These are phyloP conservation scores for Tetragnatha versicolor DNA, from an alignment of 1,140 invertebrate genomes.

Conservation along the genomic window DNA sequence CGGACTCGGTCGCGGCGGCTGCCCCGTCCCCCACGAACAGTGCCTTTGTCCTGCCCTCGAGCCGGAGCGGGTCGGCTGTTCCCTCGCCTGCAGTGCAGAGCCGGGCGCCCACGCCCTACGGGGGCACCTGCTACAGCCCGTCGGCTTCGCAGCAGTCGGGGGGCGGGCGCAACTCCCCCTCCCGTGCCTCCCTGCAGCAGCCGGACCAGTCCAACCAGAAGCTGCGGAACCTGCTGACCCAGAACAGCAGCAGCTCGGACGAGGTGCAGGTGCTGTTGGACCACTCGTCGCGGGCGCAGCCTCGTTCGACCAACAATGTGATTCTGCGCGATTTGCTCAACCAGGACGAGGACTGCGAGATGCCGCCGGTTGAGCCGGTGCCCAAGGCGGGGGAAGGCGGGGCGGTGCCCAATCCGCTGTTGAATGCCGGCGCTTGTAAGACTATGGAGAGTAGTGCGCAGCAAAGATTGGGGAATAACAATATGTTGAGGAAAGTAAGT, in stretches of 20 bases:
- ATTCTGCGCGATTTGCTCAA: slow-evolving; percentile 57
- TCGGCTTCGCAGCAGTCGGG: slow-evolving; percentile 12
- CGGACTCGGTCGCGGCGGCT: slow-evolving; percentile 3
- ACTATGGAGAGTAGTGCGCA: slow-evolving; percentile 25
- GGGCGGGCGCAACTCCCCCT: slow-evolving; percentile 25
- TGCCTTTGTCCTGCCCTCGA: slow-evolving; percentile 43
- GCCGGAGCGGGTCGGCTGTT: slow-evolving; percentile 22
- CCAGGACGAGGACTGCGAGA: slow-evolving; percentile 46
- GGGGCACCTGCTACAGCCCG: slow-evolving; percentile 43
- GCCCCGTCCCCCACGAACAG: slow-evolving; percentile 35
- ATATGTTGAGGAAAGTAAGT: slow-evolving; percentile 49
- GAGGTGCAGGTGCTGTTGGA: slow-evolving; percentile 27
- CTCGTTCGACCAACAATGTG: slow-evolving; percentile 28
- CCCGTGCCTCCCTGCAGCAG: slow-evolving; percentile 21
- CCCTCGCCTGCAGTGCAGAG: slow-evolving; percentile 34
- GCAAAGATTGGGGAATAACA: slow-evolving; percentile 23
- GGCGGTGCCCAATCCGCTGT: slow-evolving; percentile 35
- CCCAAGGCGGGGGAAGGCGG: not conserved
- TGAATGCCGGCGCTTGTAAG: slow-evolving; percentile 33
- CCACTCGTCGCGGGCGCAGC: not conserved
- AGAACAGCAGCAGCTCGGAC: slow-evolving; percentile 34
- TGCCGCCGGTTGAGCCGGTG: slow-evolving; percentile 30
- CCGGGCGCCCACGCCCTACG: slow-evolving; percentile 31
- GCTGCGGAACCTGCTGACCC: slow-evolving; percentile 59
- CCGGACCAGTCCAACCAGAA: slow-evolving; percentile 54